Evolutionary conservation across 2,797 vertebrate species (phyloP), one percentile per base, ranked within the genome.

Genomic region (Alcedo atthis): DNA sequence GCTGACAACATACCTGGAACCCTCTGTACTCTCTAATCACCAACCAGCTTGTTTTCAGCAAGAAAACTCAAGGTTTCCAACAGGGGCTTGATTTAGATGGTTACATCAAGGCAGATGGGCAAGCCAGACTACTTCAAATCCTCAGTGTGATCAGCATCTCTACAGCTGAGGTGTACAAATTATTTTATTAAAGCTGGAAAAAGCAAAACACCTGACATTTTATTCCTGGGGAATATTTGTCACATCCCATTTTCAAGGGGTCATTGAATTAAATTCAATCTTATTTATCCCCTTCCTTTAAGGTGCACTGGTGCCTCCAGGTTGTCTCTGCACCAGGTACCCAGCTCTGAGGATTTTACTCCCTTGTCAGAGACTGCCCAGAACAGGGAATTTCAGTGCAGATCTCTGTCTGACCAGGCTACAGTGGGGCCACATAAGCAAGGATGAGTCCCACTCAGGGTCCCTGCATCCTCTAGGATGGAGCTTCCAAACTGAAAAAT

Each of bases 241-340:
- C 51, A 37, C 66, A 43, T 20, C n/a, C 53, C 22, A 0, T 48
- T 85, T 49, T 53, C 78, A 45, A 55, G 22, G 64, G 42, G 57
- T 45, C 40, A 30, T 22, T 54, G 62, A 46, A 33, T 66, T 53
- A 35, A 35, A 42, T 35, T 51, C 16, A 26, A 17, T 16, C 25
- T 85, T 35, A 11, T 67, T 81, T 70, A 73, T 20, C 45, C 35
- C 2, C 3, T 43, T 58, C 55, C 42, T 55, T n/a, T 28, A 61
- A 30, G 2, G 5, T 45, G 32, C 18, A 12, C 15, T 1, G 6
- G n/a, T 21, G 21, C 33, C 51, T 32, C 46, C 49, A 10, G 73
- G 61, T 58, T 78, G 15, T 15, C 42, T 66, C 30, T 30, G 46
- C 33, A 46, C n/a, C 0, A 0, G 37, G 15, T 8, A 48, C 24